Evolutionary conservation across 1,140 invertebrate genomes (phyloP).

Genomic region (Laupala kohalensis): DNA sequence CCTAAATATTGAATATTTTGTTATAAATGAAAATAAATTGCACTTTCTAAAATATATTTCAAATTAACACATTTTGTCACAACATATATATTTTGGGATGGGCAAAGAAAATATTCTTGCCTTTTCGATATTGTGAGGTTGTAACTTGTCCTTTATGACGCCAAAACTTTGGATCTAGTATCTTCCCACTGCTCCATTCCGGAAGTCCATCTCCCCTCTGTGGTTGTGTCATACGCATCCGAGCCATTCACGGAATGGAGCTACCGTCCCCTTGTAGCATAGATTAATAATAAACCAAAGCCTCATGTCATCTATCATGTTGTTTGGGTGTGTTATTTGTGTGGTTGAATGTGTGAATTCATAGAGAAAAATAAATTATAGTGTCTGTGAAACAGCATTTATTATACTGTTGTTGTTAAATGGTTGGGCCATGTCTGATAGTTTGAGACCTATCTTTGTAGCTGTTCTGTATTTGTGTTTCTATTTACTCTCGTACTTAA

Average conservation of each 20-base stretch:
- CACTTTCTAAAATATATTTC: not conserved
- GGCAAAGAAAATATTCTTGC: not conserved
- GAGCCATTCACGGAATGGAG: conserved; percentile 10
- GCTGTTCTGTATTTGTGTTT: conserved; percentile 1
- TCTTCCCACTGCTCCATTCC: conserved; percentile 14
- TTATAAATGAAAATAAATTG: not conserved
- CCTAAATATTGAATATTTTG: not conserved
- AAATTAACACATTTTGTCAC: not conserved
- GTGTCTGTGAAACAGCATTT: conserved; percentile 11
- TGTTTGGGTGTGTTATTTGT: conserved; percentile 1
- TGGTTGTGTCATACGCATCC: conserved; percentile 3
- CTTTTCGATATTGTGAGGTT: not conserved
- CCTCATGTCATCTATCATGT: not conserved
- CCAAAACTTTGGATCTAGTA: not conserved
- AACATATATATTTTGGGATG: not conserved
- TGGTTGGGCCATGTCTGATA: not conserved
- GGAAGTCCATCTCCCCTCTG: conserved; percentile 2
- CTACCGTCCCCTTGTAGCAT: conserved; percentile 9
- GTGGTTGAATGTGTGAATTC: not conserved
- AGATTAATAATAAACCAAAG: not conserved
- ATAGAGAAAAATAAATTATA: not conserved
- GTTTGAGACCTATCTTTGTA: not conserved
- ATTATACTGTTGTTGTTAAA: conserved; percentile 10
- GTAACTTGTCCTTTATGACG: not conserved
- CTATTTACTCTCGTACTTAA: not conserved